phyloP scores from a whole-genome alignment of 2,888 invertebrate species.

The Epinotia bilunana region DNA sequence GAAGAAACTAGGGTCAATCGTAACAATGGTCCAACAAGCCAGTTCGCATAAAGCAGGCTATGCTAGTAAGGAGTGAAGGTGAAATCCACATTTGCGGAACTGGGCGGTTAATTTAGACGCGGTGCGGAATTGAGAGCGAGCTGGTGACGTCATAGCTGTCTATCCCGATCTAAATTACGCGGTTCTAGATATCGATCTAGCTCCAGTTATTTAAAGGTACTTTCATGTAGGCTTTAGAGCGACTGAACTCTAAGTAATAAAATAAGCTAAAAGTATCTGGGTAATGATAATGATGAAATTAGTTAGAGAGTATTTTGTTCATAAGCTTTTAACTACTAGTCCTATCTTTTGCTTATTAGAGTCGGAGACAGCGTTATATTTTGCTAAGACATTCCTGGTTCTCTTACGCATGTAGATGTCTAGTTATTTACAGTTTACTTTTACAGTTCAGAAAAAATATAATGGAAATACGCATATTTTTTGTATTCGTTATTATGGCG shows the following conservation, averaged over 20 bases:
- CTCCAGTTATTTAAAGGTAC: slow-evolving; percentile 48
- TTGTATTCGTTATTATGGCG: background rate
- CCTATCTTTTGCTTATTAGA: background rate
- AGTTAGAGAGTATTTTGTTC: background rate
- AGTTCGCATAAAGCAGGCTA: slow-evolving; percentile 5
- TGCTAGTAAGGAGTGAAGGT: slow-evolving; percentile 25
- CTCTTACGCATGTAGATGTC: background rate
- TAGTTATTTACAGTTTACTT: background rate
- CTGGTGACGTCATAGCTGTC: slow-evolving; percentile 56
- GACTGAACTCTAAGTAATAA: background rate
- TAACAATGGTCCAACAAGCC: slow-evolving; percentile 1
- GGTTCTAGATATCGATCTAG: slow-evolving; percentile 52
- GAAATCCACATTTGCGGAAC: slow-evolving; percentile 62
- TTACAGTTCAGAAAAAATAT: too few species aligned
- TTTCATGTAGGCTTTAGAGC: slow-evolving; percentile 23
- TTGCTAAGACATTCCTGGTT: background rate
- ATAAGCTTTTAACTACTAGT: background rate
- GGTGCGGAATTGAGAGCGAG: slow-evolving; percentile 45
- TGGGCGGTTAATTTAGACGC: slow-evolving; percentile 64
- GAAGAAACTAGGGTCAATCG: background rate
- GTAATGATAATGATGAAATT: background rate
- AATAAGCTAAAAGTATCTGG: background rate
- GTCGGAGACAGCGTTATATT: background rate
- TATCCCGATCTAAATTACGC: slow-evolving; percentile 57
- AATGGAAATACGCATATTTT: background rate